Percentiles rank a stretch among this genome's conserved stretches.
Evolutionary conservation across 2,888 invertebrate genomes (phyloP).

Genomic region (Timandra comae): DNA sequence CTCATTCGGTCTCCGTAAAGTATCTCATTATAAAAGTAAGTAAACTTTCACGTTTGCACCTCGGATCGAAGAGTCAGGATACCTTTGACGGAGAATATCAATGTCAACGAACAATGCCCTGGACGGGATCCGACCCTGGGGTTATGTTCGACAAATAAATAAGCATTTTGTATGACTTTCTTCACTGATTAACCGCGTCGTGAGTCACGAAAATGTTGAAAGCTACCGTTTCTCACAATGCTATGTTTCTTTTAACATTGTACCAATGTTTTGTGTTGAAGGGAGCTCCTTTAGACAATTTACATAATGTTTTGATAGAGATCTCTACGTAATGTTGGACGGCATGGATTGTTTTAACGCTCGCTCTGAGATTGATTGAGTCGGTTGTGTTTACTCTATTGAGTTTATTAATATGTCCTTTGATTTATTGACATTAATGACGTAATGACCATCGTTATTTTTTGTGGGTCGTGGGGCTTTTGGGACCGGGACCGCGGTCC

Average conservation of each 20-base stretch:
- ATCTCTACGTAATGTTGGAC: slow-evolving; percentile 6
- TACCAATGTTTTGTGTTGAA: slow-evolving; percentile 28
- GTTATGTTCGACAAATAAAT: slow-evolving; percentile 63
- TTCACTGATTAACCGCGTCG: slow-evolving; percentile 62
- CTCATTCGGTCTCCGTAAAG: too few species aligned
- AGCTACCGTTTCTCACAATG: slow-evolving; percentile 51
- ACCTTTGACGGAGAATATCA: slow-evolving; percentile 30
- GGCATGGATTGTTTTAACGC: too few species aligned
- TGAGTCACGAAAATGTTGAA: slow-evolving; percentile 69
- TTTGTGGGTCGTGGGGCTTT: too few species aligned
- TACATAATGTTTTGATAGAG: slow-evolving; percentile 22
- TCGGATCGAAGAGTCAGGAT: slow-evolving; percentile 15
- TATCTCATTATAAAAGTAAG: too few species aligned
- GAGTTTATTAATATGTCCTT: too few species aligned
- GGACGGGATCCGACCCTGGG: slow-evolving; percentile 30
- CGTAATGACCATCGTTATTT: too few species aligned
- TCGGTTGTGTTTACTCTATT: too few species aligned
- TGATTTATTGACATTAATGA: too few species aligned
- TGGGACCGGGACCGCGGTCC: too few species aligned
- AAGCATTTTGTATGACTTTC: slow-evolving; percentile 64
- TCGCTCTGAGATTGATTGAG: too few species aligned
- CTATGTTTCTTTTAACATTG: slow-evolving; percentile 32
- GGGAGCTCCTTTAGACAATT: slow-evolving; percentile 22
- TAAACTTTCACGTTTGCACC: slow-evolving; percentile 14
- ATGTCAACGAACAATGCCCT: slow-evolving; percentile 38